Evolutionary conservation across 2,113 vertebrate species (phyloP).

Genomic region (Leptosomus discolor): DNA sequence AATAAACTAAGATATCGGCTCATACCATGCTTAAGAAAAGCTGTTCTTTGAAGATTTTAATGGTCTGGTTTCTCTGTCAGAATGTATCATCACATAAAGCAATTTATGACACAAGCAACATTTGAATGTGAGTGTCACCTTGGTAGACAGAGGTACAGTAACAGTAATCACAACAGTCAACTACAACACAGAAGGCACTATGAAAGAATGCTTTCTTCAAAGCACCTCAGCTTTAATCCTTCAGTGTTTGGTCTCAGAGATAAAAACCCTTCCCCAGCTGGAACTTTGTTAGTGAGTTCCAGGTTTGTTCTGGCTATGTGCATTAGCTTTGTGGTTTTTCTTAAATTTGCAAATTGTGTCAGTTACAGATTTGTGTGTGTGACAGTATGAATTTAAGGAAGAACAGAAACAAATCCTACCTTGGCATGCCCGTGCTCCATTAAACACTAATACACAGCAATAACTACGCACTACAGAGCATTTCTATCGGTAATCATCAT

Average conservation of each 20-base stretch:
- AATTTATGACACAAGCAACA: not conserved
- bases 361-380: not conserved
- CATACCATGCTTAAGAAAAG: not conserved
- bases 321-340: not conserved
- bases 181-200: not conserved
- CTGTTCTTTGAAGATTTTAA: not conserved
- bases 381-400: not conserved
- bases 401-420: not conserved
- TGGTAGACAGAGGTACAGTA: not conserved
- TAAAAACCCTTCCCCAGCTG: not conserved
- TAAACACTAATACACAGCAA: not conserved
- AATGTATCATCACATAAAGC: not conserved
- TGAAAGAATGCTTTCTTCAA: not conserved
- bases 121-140: not conserved
- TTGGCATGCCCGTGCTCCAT: not conserved
- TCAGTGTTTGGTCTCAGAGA: not conserved
- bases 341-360: not conserved
- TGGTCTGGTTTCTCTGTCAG: not conserved
- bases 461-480: not conserved
- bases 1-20: not conserved
- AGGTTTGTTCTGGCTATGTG: not conserved
- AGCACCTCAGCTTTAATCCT: not conserved
- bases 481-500: not conserved
- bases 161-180: not conserved
- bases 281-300: not conserved